Evolutionary conservation across 1,140 invertebrate species (phyloP).

Genomic region (Pachyrhynchus sulphureomaculatus): DNA sequence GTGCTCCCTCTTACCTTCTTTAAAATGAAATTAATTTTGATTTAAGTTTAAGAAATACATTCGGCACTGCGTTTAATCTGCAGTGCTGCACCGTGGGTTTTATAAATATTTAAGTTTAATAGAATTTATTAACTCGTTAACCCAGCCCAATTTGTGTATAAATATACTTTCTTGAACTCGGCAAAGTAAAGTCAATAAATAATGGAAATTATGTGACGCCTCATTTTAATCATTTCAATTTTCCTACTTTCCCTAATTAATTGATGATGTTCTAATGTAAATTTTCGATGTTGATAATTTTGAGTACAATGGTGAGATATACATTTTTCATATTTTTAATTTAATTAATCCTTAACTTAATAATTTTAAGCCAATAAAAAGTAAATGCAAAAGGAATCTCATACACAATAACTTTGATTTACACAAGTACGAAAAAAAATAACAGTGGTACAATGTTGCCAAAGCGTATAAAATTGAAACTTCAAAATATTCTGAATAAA

Average conservation of each 20-base stretch:
- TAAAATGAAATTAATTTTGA: conserved; percentile 18
- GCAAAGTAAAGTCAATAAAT: conserved; percentile 16
- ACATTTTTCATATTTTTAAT: no score
- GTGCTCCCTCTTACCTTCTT: conserved; percentile 15
- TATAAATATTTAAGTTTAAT: conserved; percentile 26
- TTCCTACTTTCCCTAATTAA: background rate
- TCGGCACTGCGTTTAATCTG: conserved; percentile 16
- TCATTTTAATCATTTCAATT: background rate
- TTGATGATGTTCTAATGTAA: no score
- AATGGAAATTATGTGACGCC: conserved; percentile 15
- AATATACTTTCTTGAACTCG: conserved; percentile 18
- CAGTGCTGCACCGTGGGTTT: background rate
- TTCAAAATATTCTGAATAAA: no score
- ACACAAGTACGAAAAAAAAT: no score
- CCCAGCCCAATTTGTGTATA: conserved; percentile 17
- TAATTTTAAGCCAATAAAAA: no score
- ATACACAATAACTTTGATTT: no score
- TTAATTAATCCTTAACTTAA: no score
- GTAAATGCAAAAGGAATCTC: no score
- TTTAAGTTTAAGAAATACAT: conserved; percentile 20
- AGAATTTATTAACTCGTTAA: conserved; percentile 26
- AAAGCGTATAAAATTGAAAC: no score
- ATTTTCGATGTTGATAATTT: no score
- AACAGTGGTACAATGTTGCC: no score
- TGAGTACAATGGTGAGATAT: no score